phyloP scores from a whole-genome alignment of 2,797 vertebrate species.

The Myotis planiceps region DNA sequence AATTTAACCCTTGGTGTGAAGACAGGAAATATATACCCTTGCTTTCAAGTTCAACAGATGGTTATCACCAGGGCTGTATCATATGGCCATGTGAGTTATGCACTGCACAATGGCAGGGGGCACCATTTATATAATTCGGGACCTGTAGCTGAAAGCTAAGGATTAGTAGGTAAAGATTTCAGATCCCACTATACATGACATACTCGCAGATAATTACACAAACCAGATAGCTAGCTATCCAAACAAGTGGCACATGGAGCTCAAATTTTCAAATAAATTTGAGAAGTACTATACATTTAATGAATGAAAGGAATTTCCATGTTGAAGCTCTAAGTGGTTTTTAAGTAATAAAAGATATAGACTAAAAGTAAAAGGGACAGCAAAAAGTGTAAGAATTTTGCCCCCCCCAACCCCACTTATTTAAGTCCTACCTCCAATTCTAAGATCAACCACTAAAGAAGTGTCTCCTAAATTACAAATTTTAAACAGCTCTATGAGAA shows the following conservation, averaged over 20 bases:
- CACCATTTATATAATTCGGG: not conserved
- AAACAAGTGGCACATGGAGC: not conserved
- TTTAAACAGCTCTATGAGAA: not conserved
- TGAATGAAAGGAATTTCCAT: not conserved
- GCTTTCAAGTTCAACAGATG: not conserved
- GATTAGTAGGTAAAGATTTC: not conserved
- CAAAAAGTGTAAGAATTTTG: not conserved
- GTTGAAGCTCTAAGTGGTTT: not conserved
- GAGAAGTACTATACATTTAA: not conserved
- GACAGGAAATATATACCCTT: not conserved
- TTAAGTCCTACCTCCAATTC: conserved; percentile 7
- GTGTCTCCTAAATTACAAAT: not conserved
- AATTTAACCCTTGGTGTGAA: not conserved
- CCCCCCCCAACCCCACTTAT: not conserved
- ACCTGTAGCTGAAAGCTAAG: not conserved
- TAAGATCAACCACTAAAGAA: not conserved
- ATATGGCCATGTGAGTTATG: not conserved
- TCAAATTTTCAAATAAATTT: conserved; percentile 1
- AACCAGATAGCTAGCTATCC: not conserved
- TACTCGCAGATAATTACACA: not conserved
- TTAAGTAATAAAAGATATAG: not conserved
- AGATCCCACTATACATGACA: not conserved
- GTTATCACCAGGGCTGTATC: not conserved
- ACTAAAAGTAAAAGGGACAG: not conserved
- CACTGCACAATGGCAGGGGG: not conserved